These are phyloP conservation scores for Neoascia interrupta DNA, from an alignment of 2,888 invertebrate species.

Conservation along the genomic window DNA sequence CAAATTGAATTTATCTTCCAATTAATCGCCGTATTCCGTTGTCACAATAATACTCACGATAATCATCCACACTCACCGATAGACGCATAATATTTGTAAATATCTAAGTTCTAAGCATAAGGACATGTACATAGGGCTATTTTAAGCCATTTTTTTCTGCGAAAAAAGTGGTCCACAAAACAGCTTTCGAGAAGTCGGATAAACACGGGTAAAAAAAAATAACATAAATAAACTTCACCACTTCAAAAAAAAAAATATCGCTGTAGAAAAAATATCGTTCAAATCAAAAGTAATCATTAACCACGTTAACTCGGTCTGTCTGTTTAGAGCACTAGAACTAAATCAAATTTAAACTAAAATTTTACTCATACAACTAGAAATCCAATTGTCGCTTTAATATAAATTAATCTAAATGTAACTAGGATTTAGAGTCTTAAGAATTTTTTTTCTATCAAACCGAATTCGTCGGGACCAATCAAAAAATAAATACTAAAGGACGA, in stretches of 20 bases:
- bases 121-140: conserved; percentile 56
- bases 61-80: conserved; percentile 27
- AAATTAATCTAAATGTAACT: conserved; percentile 35
- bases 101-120: conserved; percentile 13
- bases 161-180: conserved; percentile 37
- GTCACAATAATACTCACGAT: conserved; percentile 40
- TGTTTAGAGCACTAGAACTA: conserved; percentile 14
- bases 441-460: conserved; percentile 42
- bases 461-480: conserved; percentile 65
- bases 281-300: conserved; percentile 24
- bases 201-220: conserved; percentile 63
- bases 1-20: conserved; percentile 66
- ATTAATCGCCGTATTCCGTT: conserved; percentile 58
- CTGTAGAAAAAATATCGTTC: background rate
- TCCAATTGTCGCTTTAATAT: conserved; percentile 50
- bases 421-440: background rate
- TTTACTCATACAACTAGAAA: no score
- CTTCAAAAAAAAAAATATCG: background rate
- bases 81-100: conserved; percentile 48
- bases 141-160: conserved; percentile 29
- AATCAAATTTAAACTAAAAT: conserved; percentile 28
- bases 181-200: conserved; percentile 66
- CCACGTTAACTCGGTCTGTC: conserved; percentile 3
- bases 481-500: conserved; percentile 29
- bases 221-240: no score